A percentile compares a stretch with the other conserved stretches of the same genome.
Conservation (phyloP, 2,888 invertebrate species). For the Pammene aurita region DNA sequence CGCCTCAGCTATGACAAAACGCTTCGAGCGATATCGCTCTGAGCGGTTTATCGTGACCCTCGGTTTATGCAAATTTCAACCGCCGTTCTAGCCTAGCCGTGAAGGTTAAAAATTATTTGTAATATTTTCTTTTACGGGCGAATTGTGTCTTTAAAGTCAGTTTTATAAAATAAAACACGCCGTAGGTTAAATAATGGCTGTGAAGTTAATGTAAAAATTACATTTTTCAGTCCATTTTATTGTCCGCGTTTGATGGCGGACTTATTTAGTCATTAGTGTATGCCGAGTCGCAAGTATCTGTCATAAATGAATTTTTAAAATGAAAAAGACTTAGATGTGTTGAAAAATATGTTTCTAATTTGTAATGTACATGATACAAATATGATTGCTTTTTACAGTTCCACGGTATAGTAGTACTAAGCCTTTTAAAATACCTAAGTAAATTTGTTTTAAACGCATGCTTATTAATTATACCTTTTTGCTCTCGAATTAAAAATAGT, state of each 20-base stretch:
- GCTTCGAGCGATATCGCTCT: no score
- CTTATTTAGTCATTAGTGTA: constrained; percentile 34
- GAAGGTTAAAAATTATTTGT: background rate
- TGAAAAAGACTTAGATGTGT: background rate
- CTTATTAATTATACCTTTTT: constrained; percentile 1
- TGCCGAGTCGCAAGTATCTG: constrained; percentile 5
- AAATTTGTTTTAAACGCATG: background rate
- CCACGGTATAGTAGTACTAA: background rate
- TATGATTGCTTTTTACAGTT: constrained; percentile 17
- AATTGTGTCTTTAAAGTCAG: constrained; percentile 14
- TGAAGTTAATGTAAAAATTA: constrained; percentile 68
- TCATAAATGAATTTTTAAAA: constrained; percentile 15
- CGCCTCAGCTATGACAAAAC: no score
- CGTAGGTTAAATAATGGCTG: constrained; percentile 76
- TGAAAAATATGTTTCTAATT: no score
- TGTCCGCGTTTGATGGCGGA: constrained; percentile 46
- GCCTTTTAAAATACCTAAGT: constrained; percentile 2
- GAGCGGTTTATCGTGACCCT: no score
- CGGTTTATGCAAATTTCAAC: background rate
- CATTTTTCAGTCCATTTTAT: constrained; percentile 65
- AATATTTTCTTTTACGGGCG: background rate
- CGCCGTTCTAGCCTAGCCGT: background rate
- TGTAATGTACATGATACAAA: background rate
- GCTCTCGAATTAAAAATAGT: background rate
- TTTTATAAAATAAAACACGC: constrained; percentile 44